Evolutionary conservation across 2,888 invertebrate genomes (phyloP), one percentile per base, ranked within the genome.

Genomic region (Dynastes grantii): DNA sequence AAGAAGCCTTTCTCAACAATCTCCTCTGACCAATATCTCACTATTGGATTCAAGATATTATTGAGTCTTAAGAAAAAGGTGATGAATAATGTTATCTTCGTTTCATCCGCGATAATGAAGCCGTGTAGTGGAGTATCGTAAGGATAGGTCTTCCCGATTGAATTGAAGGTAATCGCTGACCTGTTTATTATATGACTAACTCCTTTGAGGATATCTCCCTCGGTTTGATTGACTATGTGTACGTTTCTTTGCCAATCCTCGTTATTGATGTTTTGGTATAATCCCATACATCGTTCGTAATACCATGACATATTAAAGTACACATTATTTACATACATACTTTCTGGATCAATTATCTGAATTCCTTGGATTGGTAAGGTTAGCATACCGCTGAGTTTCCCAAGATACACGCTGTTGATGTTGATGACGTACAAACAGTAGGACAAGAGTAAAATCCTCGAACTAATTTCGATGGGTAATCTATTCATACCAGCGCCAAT

Each of bases 351-450:
- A 6, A 75, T 75, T 9, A 79, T 64, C 63, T 51, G 58, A 16
- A 79, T 51, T 37, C 76, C 80, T 58, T 51, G 58, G 16, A 49
- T 61, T 11, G 80, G 78, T 6, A 76, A 22, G 9, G 81, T 80
- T 22, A 83, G 82, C 27, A 83, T 78, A 5, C 81, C 82, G 76
- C 83, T 83, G 6, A 84, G 77, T 76, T 83, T 83, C 9, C 83
- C 82, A 27, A 83, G 53, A 67, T 83, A 84, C 2, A 82, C 80
- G 3, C 81, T 76, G 63, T 81, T 80, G 13, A 83, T 80, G 40
- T 71, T 82, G 9, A 84, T 76, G 6, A 76, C 78, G 65, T 80
- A 83, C 4, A 82, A 67, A 0, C 77, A 76, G 51, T 79, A 83
- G 40, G 80, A 83, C 1, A 80, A 27, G 27, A 82, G 61, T 0